Percentiles rank a stretch among this genome's conserved stretches.
These are phyloP conservation scores for Chondrosia reniformis DNA, from an alignment of 37 sponge, comb jelly and placozoan genomes.

Conservation along the genomic window DNA sequence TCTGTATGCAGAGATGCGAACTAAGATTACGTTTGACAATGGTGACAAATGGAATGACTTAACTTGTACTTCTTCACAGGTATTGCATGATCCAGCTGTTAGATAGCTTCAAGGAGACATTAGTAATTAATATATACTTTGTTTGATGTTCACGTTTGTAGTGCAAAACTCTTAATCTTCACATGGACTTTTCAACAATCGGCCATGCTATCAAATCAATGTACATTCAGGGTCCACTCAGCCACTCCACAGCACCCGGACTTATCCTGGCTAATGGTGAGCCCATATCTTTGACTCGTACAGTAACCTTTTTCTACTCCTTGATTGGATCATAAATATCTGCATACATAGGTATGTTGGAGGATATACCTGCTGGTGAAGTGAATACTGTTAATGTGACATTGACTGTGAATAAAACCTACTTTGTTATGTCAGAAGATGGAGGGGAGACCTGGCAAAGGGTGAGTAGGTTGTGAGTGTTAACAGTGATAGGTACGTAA, in stretches of 20 bases:
- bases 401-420: background rate
- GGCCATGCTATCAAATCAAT: background rate
- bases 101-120: too few species aligned
- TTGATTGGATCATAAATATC: background rate
- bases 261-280: conserved; percentile 63
- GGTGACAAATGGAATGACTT: conserved; percentile 53
- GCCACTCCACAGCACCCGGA: conserved; percentile 34
- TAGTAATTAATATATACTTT: too few species aligned
- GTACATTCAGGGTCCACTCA: conserved; percentile 24
- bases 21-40: conserved; percentile 62
- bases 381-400: background rate
- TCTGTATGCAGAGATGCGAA: background rate
- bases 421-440: background rate
- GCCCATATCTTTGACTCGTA: too few species aligned
- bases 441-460: background rate
- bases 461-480: too few species aligned
- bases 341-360: background rate
- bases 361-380: background rate
- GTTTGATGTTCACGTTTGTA: too few species aligned
- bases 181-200: background rate
- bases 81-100: too few species aligned
- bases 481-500: too few species aligned
- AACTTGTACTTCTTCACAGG: too few species aligned
- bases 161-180: background rate
- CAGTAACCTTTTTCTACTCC: too few species aligned